Evolutionary conservation across 2,888 invertebrate species (phyloP).

Genomic region (Heteromyza rotundicornis): DNA sequence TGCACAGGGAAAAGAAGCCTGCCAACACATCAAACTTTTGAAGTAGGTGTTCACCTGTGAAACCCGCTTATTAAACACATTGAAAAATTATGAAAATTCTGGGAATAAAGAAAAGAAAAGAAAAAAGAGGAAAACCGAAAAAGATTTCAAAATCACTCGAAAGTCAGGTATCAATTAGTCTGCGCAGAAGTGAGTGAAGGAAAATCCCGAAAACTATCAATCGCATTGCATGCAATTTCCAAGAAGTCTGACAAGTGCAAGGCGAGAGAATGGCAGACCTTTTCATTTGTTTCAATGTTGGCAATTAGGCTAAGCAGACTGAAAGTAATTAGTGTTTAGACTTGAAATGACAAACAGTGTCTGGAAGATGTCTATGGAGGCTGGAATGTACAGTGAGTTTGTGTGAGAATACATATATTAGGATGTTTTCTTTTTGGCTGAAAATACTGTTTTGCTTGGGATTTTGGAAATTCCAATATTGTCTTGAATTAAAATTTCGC

Average conservation of each 20-base stretch:
- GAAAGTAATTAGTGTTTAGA: constrained; percentile 50
- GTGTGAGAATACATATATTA: too few relatives aligned
- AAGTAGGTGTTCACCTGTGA: constrained; percentile 4
- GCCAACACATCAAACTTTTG: too few relatives aligned
- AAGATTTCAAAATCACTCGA: background rate
- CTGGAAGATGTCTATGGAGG: constrained; percentile 26
- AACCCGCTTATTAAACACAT: constrained; percentile 17
- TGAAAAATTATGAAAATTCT: constrained; percentile 13
- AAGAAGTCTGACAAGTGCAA: constrained; percentile 6
- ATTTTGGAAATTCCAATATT: too few relatives aligned
- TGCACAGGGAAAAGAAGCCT: too few relatives aligned
- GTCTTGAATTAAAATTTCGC: too few relatives aligned
- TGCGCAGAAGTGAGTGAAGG: constrained; percentile 17
- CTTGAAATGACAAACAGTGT: constrained; percentile 37
- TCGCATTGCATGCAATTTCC: constrained; percentile 12
- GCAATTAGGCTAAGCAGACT: constrained; percentile 50
- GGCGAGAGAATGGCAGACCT: background rate
- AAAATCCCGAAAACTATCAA: constrained; percentile 41
- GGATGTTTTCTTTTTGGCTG: too few relatives aligned
- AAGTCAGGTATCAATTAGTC: background rate
- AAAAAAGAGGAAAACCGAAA: too few relatives aligned
- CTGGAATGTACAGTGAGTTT: too few relatives aligned
- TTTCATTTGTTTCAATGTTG: constrained; percentile 15
- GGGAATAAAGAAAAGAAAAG: background rate
- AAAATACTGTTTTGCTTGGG: too few relatives aligned